Percentiles rank a stretch among this genome's conserved stretches.
Evolutionary conservation across 2,888 invertebrate genomes (phyloP).

Genomic region (Trissolcus japonicus): DNA sequence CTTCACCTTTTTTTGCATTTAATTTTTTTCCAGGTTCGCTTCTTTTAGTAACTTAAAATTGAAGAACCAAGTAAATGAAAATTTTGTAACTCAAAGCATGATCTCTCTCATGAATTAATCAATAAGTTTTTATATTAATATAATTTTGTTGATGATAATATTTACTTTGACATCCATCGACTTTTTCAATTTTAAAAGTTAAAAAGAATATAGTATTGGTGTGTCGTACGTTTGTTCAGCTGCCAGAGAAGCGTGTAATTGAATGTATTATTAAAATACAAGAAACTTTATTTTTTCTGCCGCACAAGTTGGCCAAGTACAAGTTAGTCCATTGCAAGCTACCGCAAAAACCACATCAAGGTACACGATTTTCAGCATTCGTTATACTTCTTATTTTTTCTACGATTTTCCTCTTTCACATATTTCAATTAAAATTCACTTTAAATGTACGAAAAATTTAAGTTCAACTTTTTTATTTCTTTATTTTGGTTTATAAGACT

Average conservation of each 20-base stretch:
- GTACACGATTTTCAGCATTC: constrained; percentile 1
- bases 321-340: constrained; percentile 43
- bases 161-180: not conserved
- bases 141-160: no score
- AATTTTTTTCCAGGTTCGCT: constrained; percentile 9
- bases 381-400: not conserved
- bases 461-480: not conserved
- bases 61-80: not conserved
- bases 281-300: constrained; percentile 53
- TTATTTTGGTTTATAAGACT: no score
- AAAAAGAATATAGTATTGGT: constrained; percentile 27
- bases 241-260: constrained; percentile 48
- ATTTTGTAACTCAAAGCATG: not conserved
- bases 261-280: constrained; percentile 56
- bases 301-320: constrained; percentile 47
- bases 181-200: constrained; percentile 14
- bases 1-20: constrained; percentile 44
- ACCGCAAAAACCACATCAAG: constrained; percentile 29
- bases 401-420: not conserved
- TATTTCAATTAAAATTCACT: no score
- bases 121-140: no score
- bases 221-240: constrained; percentile 50
- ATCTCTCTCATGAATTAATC: not conserved
- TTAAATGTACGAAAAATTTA: no score
- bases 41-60: constrained; percentile 1